Evolutionary conservation across 2,113 vertebrate species (phyloP).

Genomic region (Hymenochirus boettgeri): DNA sequence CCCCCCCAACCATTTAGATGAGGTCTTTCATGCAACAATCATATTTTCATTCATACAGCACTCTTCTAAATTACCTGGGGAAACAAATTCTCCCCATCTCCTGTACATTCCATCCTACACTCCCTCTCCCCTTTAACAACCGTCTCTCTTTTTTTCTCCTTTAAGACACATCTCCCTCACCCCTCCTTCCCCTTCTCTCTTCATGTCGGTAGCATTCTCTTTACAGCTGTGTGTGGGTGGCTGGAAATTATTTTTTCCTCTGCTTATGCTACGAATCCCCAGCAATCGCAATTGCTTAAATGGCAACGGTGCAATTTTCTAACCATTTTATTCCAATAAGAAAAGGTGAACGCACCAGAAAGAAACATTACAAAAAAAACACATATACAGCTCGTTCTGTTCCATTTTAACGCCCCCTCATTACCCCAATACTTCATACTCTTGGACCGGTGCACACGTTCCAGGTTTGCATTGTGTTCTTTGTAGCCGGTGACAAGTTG

Average conservation of each 20-base stretch:
- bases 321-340: constrained; percentile 18
- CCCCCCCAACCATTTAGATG: too few species aligned
- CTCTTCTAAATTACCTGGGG: background rate
- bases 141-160: constrained; percentile 5
- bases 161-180: background rate
- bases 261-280: constrained; percentile 21
- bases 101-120: background rate
- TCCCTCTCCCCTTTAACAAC: background rate
- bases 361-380: constrained; percentile 6
- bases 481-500: background rate
- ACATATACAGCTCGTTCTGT: constrained; percentile 20
- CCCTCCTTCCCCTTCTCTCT: constrained; percentile 43
- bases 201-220: constrained; percentile 21
- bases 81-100: too few species aligned
- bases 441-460: background rate
- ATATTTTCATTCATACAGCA: too few species aligned
- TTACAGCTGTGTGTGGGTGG: constrained; percentile 64
- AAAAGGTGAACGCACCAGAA: constrained; percentile 13
- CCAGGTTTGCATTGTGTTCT: too few species aligned
- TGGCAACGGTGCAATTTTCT: constrained; percentile 24
- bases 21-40: too few species aligned
- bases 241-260: constrained; percentile 55
- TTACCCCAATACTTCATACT: background rate
- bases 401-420: background rate
- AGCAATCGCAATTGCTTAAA: constrained; percentile 28